Evolutionary conservation across 2,888 invertebrate species (phyloP).

Genomic region (Pyralis farinalis): DNA sequence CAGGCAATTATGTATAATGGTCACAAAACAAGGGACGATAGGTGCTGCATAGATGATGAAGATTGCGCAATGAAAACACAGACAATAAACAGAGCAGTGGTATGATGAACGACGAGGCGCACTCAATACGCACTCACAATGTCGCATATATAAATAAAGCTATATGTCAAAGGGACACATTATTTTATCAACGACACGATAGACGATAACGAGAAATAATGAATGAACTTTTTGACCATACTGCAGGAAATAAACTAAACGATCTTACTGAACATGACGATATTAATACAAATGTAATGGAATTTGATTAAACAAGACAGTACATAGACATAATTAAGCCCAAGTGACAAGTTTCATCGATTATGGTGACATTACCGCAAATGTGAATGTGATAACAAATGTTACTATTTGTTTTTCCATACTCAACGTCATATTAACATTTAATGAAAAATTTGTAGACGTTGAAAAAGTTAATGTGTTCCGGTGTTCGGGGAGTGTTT

Average conservation of each 20-base stretch:
- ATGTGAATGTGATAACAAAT: no score
- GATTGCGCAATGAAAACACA: slow-evolving; percentile 28
- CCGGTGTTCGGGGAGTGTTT: no score
- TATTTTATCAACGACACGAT: slow-evolving; percentile 43
- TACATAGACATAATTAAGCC: no score
- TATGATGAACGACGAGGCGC: slow-evolving; percentile 27
- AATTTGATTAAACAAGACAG: slow-evolving; percentile 1
- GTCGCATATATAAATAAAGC: slow-evolving; percentile 24
- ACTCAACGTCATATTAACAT: no score
- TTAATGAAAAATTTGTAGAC: no score
- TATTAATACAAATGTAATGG: slow-evolving; percentile 14
- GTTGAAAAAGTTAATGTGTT: no score
- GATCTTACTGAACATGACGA: slow-evolving; percentile 8
- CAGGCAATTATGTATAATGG: neutral
- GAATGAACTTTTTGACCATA: slow-evolving; percentile 39
- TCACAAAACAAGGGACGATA: neutral
- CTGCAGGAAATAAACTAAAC: slow-evolving; percentile 27
- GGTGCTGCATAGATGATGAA: neutral
- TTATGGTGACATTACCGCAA: no score
- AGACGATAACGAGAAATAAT: slow-evolving; percentile 42
- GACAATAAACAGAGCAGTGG: slow-evolving; percentile 33
- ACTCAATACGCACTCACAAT: slow-evolving; percentile 32
- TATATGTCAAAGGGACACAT: slow-evolving; percentile 28
- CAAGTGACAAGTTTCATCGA: no score
- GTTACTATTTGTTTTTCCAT: no score